Evolutionary conservation across 2,113 vertebrate species (phyloP).

Genomic region (Tonatia bakeri): DNA sequence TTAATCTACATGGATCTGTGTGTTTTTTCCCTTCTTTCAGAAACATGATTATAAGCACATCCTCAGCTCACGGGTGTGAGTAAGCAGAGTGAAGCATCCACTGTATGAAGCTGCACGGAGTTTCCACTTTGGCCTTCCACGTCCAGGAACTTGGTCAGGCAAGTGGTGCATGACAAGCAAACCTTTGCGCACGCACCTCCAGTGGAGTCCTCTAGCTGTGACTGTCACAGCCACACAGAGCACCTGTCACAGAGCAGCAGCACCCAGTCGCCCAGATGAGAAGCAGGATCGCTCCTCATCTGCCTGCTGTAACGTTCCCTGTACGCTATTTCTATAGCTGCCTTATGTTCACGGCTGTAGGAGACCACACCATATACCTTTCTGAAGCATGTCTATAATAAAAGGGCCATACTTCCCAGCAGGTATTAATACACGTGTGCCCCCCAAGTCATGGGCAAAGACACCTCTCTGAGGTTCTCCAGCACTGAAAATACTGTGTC

Average conservation of each 20-base stretch:
- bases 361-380: not conserved
- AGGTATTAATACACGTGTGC: not conserved
- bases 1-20: not conserved
- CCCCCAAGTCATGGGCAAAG: not conserved
- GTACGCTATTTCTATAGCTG: not conserved
- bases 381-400: not conserved
- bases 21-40: not conserved
- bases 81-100: not conserved
- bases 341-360: not conserved
- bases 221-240: not conserved
- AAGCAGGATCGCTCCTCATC: not conserved
- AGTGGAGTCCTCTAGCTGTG: not conserved
- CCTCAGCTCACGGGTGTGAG: not conserved
- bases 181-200: not conserved
- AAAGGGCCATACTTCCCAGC: not conserved
- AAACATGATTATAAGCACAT: slow-evolving; percentile 7
- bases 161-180: not conserved
- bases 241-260: not conserved
- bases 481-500: not conserved
- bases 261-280: not conserved
- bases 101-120: not conserved
- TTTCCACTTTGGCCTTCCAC: not conserved
- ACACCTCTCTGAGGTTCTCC: not conserved
- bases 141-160: not conserved
- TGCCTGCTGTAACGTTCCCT: not conserved